Base-by-base conservation (phyloP, 2,113 vertebrate species). In the Engystomops pustulosus region DNA sequence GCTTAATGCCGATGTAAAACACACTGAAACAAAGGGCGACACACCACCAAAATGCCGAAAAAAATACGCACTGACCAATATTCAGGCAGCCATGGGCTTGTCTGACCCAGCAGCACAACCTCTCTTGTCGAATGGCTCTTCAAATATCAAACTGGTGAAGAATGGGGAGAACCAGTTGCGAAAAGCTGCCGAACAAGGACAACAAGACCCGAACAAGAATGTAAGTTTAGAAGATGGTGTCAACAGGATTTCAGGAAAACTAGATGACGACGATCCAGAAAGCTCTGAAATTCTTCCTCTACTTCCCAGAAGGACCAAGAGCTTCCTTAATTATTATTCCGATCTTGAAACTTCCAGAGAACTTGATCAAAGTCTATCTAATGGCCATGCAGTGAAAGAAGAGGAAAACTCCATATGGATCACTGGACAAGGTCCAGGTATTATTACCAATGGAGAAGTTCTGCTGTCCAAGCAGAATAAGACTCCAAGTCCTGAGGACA, bases 91-190 rank as follows among this genome's bases (percentile, higher is more conserved):
- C 44, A 95, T 97, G 95, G 97, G 96, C 12, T 95, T 98, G 67
- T 93, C 95, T 0, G 97, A 99, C 75, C 94, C 94, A 0, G 88
- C 95, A 2, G 88, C 91, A 0, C 89, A 94, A 85, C 94, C 91
- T 74, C 87, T 95, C 55, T 88, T 94, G 93, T 92, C 93, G 18
- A 96, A 90, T 45, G 87, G 94, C 62, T 96, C 95, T 11, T 92
- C 96, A 88, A 99, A 99, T 86, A 95, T 96, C 14, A 99, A 99
- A 88, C 92, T 99, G 87, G 97, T 96, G 45, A 99, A 99, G 89
- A 99, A 99, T 34, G 97, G 98, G 1, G 97, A 98, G 90, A 99
- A 99, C 92, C 95, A 99, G 91, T 97, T 99, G 84, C 93, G 96
- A 41, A 96, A 98, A 87, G 96, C 96, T 0, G 96, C 97, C 0